Base-by-base conservation (phyloP, 2,113 vertebrate genomes). In the Saimiri boliviensis region DNA sequence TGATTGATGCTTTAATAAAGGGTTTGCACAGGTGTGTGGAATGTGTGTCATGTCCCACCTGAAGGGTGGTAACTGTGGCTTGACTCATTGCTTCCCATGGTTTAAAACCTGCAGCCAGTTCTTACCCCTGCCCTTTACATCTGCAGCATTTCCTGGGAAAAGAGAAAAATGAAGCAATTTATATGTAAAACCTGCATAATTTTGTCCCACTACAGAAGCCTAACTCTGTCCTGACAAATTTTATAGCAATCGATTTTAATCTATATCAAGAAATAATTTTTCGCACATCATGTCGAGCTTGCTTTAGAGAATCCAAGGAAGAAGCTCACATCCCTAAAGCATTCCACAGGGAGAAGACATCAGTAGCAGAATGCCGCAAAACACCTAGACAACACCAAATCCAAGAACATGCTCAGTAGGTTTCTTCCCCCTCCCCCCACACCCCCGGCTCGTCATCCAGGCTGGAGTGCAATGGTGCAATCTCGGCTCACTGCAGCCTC, bases 1-100 rank as follows among this genome's bases (percentile, higher is more conserved):
- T 97, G 97, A 97, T 97, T 96, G 68, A 97, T 98, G 97, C 98
- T 98, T 98, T 98, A 99, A 98, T 99, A 99, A 99, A 99, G 91
- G 97, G 95, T 98, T 98, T 98, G 98, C 95, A 95, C 98, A 98
- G 84, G 35, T 92, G 35, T 97, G 56, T 27, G 0, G 71, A 93
- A 52, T 96, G 89, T 96, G 84, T 98, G 77, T 85, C 45, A 0
- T 37, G 23, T 95, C 68, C 47, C 60, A 35, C 40, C 47, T 58
- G 49, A 32, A 81, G 74, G 45, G n/a, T 32, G 68, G 30, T 85
- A 21, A 11, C 3, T 58, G 37, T 85, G 82, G 32, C 56, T 60
- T 95, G 27, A 66, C 86, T 89, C 37, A 49, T 30, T 79, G 17
- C 71, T 83, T 82, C 8, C 73, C 70, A 6, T 47, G 40, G 56